Conservation (phyloP, 2,113 vertebrate genomes). For the Bettongia penicillata region DNA sequence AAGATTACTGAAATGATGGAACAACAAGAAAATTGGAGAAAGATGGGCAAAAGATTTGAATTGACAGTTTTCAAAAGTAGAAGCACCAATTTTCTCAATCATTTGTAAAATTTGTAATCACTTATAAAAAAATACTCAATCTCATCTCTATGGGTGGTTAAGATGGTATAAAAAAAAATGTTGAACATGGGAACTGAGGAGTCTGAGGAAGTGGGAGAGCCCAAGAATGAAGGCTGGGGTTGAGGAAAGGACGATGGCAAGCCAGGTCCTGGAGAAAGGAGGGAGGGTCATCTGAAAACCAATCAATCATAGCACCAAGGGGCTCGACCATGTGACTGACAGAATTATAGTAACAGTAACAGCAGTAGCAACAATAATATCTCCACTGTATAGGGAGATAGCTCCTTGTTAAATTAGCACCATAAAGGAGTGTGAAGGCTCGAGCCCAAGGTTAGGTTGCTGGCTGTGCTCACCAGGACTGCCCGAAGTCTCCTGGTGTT, state of each 20-base stretch:
- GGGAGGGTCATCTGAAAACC: background rate
- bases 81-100: background rate
- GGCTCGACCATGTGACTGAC: background rate
- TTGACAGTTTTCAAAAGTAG: background rate
- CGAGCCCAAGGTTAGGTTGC: background rate
- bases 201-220: background rate
- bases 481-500: background rate
- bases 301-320: background rate
- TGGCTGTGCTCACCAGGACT: too few species aligned
- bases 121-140: background rate
- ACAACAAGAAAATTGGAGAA: background rate
- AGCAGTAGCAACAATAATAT: background rate
- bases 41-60: background rate
- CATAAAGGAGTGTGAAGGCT: background rate
- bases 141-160: background rate
- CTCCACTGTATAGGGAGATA: background rate
- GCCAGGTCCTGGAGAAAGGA: background rate
- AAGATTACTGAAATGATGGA: background rate
- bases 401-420: constrained; percentile 50
- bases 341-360: background rate
- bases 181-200: background rate
- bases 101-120: too few species aligned
- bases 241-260: background rate
- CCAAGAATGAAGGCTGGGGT: background rate
- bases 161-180: background rate